phyloP scores from a whole-genome alignment of 2,797 vertebrate species.

The Chromobotia macracanthus region DNA sequence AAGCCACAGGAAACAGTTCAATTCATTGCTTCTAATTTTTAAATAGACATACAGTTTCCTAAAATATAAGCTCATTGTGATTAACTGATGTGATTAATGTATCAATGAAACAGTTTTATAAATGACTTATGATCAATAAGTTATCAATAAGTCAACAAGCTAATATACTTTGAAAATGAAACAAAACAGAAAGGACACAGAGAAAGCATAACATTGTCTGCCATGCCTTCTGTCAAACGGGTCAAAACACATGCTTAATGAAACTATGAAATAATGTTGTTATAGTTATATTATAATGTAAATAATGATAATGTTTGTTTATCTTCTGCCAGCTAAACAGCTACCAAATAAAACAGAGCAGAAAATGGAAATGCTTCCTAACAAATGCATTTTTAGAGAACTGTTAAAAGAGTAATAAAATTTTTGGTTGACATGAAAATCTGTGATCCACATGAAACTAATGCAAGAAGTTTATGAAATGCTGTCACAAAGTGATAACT shows the following conservation, averaged over 20 bases:
- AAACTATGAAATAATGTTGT: slow-evolving; percentile 52
- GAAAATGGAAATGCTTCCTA: background rate
- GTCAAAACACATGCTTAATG: slow-evolving; percentile 42
- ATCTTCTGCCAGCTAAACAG: slow-evolving; percentile 13
- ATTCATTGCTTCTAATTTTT: no score
- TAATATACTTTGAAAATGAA: background rate
- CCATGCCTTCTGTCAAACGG: slow-evolving; percentile 23
- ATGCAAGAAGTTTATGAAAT: background rate
- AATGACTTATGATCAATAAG: background rate
- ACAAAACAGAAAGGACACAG: background rate
- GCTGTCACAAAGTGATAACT: background rate
- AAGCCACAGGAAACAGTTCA: background rate
- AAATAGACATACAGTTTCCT: no score
- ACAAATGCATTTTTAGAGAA: background rate
- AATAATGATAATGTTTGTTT: slow-evolving; percentile 43
- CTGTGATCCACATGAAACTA: background rate
- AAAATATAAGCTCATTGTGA: background rate
- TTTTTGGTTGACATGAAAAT: background rate
- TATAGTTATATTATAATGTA: no score
- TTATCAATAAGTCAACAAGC: no score
- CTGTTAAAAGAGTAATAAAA: background rate
- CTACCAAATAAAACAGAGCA: slow-evolving; percentile 16
- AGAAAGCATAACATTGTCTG: slow-evolving; percentile 10
- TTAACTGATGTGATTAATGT: background rate
- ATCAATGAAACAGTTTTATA: background rate